Conservation (phyloP, 2,888 invertebrate genomes). For the Chromoteleia sp. region DNA sequence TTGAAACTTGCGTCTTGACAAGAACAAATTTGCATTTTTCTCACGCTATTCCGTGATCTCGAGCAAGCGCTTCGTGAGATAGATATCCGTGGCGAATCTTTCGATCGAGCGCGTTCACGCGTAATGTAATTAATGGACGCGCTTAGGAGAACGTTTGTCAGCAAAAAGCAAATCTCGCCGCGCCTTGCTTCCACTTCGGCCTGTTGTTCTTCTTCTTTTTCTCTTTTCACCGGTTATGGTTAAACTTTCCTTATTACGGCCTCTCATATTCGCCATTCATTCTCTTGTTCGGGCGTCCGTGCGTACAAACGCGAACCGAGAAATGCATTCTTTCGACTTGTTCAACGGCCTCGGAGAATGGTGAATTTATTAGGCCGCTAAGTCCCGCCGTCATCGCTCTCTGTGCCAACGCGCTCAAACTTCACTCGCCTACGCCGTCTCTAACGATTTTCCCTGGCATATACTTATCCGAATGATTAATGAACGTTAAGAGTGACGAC, state of each 20-base stretch:
- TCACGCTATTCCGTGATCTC: slow-evolving; percentile 10
- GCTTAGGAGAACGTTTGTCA: slow-evolving; percentile 63
- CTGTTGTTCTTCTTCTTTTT: slow-evolving; percentile 8
- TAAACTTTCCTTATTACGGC: slow-evolving; percentile 76
- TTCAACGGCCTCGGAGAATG: slow-evolving; percentile 42
- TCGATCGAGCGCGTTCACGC: slow-evolving; percentile 76
- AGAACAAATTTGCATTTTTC: slow-evolving; percentile 62
- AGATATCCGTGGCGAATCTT: slow-evolving; percentile 75
- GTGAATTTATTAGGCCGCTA: slow-evolving; percentile 76
- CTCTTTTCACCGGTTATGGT: slow-evolving; percentile 63
- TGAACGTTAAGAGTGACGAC: slow-evolving; percentile 74
- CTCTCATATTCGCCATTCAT: slow-evolving; percentile 70
- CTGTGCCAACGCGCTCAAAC: slow-evolving; percentile 69
- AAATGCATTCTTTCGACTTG: slow-evolving; percentile 62
- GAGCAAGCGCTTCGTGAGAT: slow-evolving; percentile 41
- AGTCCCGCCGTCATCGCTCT: slow-evolving; percentile 65
- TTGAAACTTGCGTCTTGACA: slow-evolving; percentile 51
- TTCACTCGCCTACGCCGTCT: slow-evolving; percentile 58
- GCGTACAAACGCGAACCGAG: slow-evolving; percentile 46
- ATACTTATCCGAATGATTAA: slow-evolving; percentile 77
- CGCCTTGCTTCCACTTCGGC: slow-evolving; percentile 16
- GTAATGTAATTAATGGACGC: slow-evolving; percentile 80
- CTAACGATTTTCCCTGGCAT: slow-evolving; percentile 66
- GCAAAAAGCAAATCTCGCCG: slow-evolving; percentile 55
- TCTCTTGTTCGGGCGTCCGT: slow-evolving; percentile 52